Evolutionary conservation across 1,140 invertebrate species (phyloP), one percentile per base, ranked within the genome.

Genomic region (Physella acuta): DNA sequence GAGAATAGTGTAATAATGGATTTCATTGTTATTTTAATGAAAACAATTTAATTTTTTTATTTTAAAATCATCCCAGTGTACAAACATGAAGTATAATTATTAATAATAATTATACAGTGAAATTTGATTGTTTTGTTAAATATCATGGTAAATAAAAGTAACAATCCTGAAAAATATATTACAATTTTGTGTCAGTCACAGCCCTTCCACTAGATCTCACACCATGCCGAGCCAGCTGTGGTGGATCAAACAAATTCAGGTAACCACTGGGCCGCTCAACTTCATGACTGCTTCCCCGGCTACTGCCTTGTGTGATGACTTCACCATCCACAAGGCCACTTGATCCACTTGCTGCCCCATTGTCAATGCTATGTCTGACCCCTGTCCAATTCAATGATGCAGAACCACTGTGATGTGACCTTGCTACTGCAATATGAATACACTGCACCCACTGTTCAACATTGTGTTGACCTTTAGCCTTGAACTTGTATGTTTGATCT

Each of bases 391-490:
- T 49, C 20, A 51, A 3, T 20, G 49, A 24, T 28, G 61, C 11
- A 16, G 26, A 51, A 17, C 65, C 59, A 28, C 16, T 24, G 44
- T 63, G 62, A 31, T 75, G 69, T 3, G 71, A 70, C 39, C 73
- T 68, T 1, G 79, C 81, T 31, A 83, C 77, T 28, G 83, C 83
- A 16, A 85, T 79, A 63, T 85, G 79, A n/a, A 85, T 69, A 79
- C 81, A 84, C 76, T 85, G 84, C 31, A 85, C 81, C 94, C 94
- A 97, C 83, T 96, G 92, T 84, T 96, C 93, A 16, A 93, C 94
- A 82, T 96, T 93, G 84, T 93, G 94, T n/a, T 92, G 92, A 81
- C 94, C 93, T 85, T 93, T 94, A 5, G 94, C 94, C 87, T 96
- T 97, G 62, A 97, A 88, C 76, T 95, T 93, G 76, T 94, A 89